Evolutionary conservation across 2,797 vertebrate genomes (phyloP).

Genomic region (Syngnathus acus): DNA sequence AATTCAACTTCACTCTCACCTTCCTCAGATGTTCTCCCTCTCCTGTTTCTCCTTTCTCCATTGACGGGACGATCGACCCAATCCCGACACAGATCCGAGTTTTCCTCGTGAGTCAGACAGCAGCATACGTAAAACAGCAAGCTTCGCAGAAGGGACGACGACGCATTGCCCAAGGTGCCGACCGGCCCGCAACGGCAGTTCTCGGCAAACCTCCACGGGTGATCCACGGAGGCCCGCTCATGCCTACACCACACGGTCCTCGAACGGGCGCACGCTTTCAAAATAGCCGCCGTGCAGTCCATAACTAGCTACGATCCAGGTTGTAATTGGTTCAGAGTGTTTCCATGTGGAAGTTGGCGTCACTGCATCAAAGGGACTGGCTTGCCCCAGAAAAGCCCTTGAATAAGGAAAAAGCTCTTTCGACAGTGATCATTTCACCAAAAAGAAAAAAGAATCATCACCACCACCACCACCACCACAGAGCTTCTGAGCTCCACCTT

Average conservation of each 20-base stretch:
- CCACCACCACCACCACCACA: background rate
- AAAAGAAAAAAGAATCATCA: slow-evolving; percentile 21
- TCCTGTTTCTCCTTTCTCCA: slow-evolving; percentile 21
- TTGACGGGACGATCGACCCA: slow-evolving; percentile 25
- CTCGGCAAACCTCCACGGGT: slow-evolving; percentile 8
- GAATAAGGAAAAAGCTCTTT: slow-evolving; percentile 7
- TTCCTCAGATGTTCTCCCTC: slow-evolving; percentile 35
- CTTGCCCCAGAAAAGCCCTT: slow-evolving; percentile 6
- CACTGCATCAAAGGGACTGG: slow-evolving; percentile 7
- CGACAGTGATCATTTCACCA: background rate
- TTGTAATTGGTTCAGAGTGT: slow-evolving; percentile 28
- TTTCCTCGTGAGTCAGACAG: slow-evolving; percentile 35
- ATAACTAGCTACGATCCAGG: slow-evolving; percentile 23
- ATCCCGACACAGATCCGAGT: slow-evolving; percentile 33
- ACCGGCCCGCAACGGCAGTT: slow-evolving; percentile 21
- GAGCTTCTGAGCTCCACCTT: slow-evolving; percentile 44
- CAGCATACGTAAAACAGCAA: slow-evolving; percentile 43
- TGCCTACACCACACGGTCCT: slow-evolving; percentile 41
- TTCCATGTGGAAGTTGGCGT: slow-evolving; percentile 30
- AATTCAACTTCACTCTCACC: slow-evolving; percentile 23
- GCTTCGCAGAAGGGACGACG: slow-evolving; percentile 39
- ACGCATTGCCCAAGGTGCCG: slow-evolving; percentile 21
- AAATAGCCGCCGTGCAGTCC: slow-evolving; percentile 57
- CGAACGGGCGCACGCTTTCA: slow-evolving; percentile 51
- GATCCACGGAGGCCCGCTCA: slow-evolving; percentile 11